These are phyloP conservation scores for Muricea muricata DNA, from an alignment of 92 coral and sea anemone species.

Conservation along the genomic window DNA sequence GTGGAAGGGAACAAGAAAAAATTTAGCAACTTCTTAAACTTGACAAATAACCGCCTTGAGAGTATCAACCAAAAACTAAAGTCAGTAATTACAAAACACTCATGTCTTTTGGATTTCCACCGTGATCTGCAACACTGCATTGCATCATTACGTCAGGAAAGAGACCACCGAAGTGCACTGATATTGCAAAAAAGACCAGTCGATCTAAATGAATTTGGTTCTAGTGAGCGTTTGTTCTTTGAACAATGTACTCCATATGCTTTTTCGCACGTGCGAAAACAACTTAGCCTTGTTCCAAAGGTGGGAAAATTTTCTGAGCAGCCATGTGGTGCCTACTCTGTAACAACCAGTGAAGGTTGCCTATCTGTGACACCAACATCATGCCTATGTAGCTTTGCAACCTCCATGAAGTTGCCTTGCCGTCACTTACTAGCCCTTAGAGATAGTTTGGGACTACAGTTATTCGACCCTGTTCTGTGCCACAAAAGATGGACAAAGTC, in stretches of 20 bases:
- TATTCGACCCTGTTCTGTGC: slow-evolving; percentile 18
- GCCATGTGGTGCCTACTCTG: not conserved
- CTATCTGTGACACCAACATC: not conserved
- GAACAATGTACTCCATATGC: slow-evolving; percentile 58
- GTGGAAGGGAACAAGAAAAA: slow-evolving; percentile 24
- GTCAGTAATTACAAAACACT: slow-evolving; percentile 48
- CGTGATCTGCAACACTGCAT: slow-evolving; percentile 50
- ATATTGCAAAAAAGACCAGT: slow-evolving; percentile 60
- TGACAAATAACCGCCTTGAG: slow-evolving; percentile 61
- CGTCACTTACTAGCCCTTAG: slow-evolving; percentile 51
- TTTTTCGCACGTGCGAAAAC: slow-evolving; percentile 35
- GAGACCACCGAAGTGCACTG: slow-evolving; percentile 45
- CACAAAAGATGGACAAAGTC: slow-evolving; percentile 50
- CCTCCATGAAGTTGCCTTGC: slow-evolving; percentile 59
- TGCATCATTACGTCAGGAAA: slow-evolving; percentile 41
- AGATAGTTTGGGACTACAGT: slow-evolving; percentile 8
- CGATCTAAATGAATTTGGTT: slow-evolving; percentile 24
- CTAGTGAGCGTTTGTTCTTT: slow-evolving; percentile 23
- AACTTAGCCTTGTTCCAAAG: slow-evolving; percentile 20
- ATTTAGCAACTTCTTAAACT: slow-evolving; percentile 48
- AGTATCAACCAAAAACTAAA: slow-evolving; percentile 64
- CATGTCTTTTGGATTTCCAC: slow-evolving; percentile 50
- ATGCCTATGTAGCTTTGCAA: slow-evolving; percentile 40
- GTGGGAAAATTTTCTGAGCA: not conserved
- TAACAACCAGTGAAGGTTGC: not conserved